Percentiles rank a stretch among this genome's conserved stretches.
These are phyloP conservation scores for Entomyzon cyanotis DNA, from an alignment of 2,113 vertebrate genomes.

Conservation along the genomic window DNA sequence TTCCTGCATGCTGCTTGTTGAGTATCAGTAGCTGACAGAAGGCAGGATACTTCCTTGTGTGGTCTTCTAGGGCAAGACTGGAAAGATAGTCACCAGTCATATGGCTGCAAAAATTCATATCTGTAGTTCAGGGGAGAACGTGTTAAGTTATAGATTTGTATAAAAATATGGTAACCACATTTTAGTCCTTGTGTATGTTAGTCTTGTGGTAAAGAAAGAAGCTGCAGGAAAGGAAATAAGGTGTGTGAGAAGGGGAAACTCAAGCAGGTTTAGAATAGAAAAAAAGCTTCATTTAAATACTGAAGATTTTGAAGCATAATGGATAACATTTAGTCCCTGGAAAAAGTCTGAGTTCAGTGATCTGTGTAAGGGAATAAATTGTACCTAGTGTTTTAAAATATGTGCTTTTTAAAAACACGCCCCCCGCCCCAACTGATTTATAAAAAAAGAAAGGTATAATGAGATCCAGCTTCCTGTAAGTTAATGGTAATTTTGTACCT, in stretches of 20 bases:
- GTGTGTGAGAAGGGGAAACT: neutral
- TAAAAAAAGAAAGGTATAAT: neutral
- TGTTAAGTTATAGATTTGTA: neutral
- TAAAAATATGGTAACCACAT: neutral
- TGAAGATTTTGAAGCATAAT: neutral
- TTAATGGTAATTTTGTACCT: neutral
- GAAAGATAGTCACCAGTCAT: neutral
- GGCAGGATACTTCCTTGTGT: neutral
- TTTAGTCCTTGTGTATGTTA: neutral
- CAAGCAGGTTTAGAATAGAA: neutral
- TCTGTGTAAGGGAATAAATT: neutral
- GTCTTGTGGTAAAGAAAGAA: neutral
- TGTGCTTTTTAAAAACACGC: neutral
- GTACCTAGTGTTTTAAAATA: neutral
- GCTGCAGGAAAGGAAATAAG: neutral
- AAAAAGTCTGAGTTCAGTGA: neutral
- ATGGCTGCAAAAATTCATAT: neutral
- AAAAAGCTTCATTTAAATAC: neutral
- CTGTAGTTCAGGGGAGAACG: neutral
- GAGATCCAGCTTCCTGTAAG: neutral
- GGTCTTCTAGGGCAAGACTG: neutral
- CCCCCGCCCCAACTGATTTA: fast-evolving
- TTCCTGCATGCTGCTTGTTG: neutral
- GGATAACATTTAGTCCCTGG: neutral
- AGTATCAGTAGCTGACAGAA: neutral